Conservation (phyloP, 2,888 invertebrate species). For the Monoplex corrugatus region DNA sequence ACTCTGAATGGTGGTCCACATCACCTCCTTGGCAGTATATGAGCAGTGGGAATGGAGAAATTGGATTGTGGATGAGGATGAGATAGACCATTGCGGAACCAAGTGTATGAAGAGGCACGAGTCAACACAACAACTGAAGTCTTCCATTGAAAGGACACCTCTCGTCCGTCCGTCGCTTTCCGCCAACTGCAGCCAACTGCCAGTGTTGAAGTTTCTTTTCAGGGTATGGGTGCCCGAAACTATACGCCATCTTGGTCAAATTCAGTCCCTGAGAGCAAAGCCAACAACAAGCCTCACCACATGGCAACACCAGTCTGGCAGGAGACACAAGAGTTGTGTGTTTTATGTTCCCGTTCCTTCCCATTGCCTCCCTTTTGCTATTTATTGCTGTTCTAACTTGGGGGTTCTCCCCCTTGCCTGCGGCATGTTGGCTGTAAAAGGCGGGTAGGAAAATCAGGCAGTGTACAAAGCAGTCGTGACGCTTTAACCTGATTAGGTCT, state of each 20-base stretch:
- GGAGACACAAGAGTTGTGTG: neutral
- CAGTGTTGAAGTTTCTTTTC: conserved; percentile 37
- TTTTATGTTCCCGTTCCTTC: too few relatives aligned
- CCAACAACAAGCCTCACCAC: too few relatives aligned
- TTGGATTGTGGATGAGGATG: neutral
- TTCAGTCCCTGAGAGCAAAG: conserved; percentile 17
- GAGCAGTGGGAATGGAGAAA: neutral
- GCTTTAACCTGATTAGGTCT: too few relatives aligned
- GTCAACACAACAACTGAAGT: neutral
- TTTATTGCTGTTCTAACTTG: neutral
- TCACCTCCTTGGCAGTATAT: neutral
- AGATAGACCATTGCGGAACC: neutral
- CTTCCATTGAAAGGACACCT: neutral
- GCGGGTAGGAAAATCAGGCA: too few relatives aligned
- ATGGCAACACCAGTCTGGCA: too few relatives aligned
- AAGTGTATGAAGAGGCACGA: neutral
- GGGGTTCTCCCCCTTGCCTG: neutral
- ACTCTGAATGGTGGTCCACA: neutral
- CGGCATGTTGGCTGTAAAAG: neutral
- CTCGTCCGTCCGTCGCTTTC: neutral
- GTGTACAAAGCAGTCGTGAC: too few relatives aligned
- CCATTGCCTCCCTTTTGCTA: neutral
- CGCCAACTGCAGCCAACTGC: conserved; percentile 38
- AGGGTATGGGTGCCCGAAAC: neutral
- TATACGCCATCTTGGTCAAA: conserved; percentile 26